Evolutionary conservation across 2,888 invertebrate genomes (phyloP), one percentile per base, ranked within the genome.

Genomic region (Prosapia bicincta): DNA sequence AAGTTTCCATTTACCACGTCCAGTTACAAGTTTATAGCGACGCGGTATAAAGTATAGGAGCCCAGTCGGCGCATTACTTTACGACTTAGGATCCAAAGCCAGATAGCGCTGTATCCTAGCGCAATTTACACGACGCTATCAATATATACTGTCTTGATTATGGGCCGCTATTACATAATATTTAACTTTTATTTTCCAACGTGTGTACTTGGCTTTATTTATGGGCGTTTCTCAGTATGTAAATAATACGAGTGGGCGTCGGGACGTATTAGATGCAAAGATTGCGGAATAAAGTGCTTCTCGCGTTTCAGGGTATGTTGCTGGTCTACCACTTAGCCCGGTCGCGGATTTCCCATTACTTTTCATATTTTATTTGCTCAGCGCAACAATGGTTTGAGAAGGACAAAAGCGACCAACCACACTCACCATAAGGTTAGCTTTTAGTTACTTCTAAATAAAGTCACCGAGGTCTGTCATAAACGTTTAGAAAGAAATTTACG

Each of bases 111-210:
- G 54, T 54, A 13, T 38, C 15, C 38, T 38, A 38, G 38, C 15
- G 15, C 38, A 13, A 38, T 54, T 54, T 54, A 54, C 54, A 54
- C 54, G 5, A 9, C 54, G 20, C 54, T 54, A 54, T 54, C 54
- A 54, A 54, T 54, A 54, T 54, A 54, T 54, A 54, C 54, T 54
- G 54, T 54, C 54, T 54, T 54, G 54, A 54, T 54, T 54, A 54
- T 54, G 20, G 54, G 5, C 54, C 3, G 54, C 54, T 54, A 54
- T 54, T 54, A 54, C 54, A 54, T 54, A 54, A 54, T 54, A 54
- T 54, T 54, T 54, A 54, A 54, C 54, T 54, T 54, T 54, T 54
- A 54, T 54, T 54, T 54, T 20, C 54, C 9, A 54, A 54, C 54
- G 54, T 54, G 54, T 54, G 54, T 54, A 54, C 54, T 54, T 54